Base-by-base conservation (phyloP, 2,888 invertebrate species). In the Alviniconcha strummeri region DNA sequence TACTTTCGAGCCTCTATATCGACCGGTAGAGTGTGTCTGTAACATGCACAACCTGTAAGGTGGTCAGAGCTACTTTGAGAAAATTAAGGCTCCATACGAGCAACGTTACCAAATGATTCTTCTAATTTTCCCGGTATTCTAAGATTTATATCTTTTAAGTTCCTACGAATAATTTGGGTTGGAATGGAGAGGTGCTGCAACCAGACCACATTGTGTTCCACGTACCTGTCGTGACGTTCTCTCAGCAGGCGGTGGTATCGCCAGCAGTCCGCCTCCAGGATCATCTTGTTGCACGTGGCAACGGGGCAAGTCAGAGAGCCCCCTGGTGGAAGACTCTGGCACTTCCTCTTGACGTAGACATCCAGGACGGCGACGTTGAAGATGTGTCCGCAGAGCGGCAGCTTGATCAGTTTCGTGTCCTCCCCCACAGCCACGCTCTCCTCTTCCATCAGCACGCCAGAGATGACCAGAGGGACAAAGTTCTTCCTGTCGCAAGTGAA, bases 381-480 rank as follows among this genome's bases (percentile, higher is more conserved):
- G 36, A 85, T 69, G 57, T 85, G 85, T 1, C 17, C 71, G 76
- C 85, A 85, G 15, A 55, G 52, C 5, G 84, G 83, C 77, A 85
- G 57, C 69, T 84, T 84, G 55, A 85, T 54, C 17, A 84, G 56
- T 6, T 7, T 15, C n/a, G 57, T 54, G 54, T 52, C 75, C 7
- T 72, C 60, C 3, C 57, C 54, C 15, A 74, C 74, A 52, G 15
- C 55, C 74, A 52, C 36, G 17, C 74, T 72, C 11, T 75, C 74
- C 52, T 83, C 72, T 0, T 88, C 86, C 5, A 86, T 83, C 64
- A 89, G 57, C 77, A 87, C 84, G 36, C 89, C 84, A 54, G 87
- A 57, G n/a, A 86, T 84, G 71, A 88, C 86, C 64, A 89, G 84
- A 69, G 87, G 85, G 56, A 85, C 84, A 57, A 89, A 72, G 88